Evolutionary conservation across 92 coral and sea anemone genomes (phyloP), one percentile per base, ranked within the genome.

Genomic region (Umimayanthus kanabou): DNA sequence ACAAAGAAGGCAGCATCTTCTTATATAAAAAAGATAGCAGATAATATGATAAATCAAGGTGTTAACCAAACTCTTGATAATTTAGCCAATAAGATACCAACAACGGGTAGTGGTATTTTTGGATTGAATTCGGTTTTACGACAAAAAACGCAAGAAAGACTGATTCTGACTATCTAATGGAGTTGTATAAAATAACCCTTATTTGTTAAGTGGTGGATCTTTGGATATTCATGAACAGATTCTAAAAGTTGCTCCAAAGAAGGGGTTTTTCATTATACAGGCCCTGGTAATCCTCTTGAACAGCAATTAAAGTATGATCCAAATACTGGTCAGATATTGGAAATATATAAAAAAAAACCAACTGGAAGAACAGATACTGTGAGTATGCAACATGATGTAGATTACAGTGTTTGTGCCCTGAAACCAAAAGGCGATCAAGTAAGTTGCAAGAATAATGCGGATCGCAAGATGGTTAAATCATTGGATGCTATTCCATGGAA

Each of bases 401-500:
- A 72, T 53, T 85, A 85, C 50, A 42, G 45, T 1, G 43, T 85
- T 40, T 85, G 80, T 85, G 20, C 7, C 0, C 5, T 50, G 4
- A 37, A 73, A 9, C 40, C 4, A 2, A 72, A 73, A 72, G 2
- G 72, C 6, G 8, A 49, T 23, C 55, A 84, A 39, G 80, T 76
- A 0, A 76, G 28, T 0, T 76, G 80, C 5, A 78, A 78, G 23
- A 78, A 78, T 9, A 22, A 11, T 39, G 82, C 47, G 22, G 53
- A 78, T 9, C 47, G 53, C n/a, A n/a, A n/a, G n/a, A n/a, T n/a
- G n/a, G n/a, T n/a, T n/a, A n/a, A n/a, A n/a, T n/a, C 87, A 3
- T 23, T 83, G 15, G 87, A 72, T 49, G 66, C 80, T n/a, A 49
- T 85, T 40, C 88, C 88, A 4, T 85, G 67, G 49, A 50, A 73